Conservation (phyloP, 1,140 invertebrate genomes). For the Rhynchophorus ferrugineus region DNA sequence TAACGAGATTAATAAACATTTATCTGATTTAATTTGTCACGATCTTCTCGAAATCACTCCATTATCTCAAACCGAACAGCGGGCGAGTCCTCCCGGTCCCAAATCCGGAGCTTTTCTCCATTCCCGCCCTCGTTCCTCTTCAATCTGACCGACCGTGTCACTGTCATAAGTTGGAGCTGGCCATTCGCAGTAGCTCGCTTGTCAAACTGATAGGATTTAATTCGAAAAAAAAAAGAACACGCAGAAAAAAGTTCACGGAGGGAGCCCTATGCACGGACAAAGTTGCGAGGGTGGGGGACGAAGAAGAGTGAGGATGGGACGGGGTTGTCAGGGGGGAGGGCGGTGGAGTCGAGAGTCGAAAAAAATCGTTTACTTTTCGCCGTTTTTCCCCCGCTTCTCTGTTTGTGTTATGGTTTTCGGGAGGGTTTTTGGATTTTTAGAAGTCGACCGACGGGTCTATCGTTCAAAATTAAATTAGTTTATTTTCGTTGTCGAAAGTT, state of each 20-base stretch:
- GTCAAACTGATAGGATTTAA: slow-evolving; percentile 23
- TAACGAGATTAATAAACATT: too few species aligned
- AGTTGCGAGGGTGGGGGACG: too few species aligned
- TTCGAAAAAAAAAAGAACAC: slow-evolving; percentile 24
- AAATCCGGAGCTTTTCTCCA: not conserved
- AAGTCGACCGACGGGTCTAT: slow-evolving; percentile 12
- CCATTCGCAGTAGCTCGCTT: too few species aligned
- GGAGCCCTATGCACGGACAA: too few species aligned
- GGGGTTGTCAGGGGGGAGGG: too few species aligned
- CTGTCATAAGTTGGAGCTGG: slow-evolving; percentile 19
- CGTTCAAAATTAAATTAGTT: slow-evolving; percentile 19
- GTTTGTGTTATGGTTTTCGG: slow-evolving; percentile 22
- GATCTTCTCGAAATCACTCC: too few species aligned
- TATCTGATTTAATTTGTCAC: too few species aligned
- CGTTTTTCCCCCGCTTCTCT: slow-evolving; percentile 14
- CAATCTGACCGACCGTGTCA: too few species aligned
- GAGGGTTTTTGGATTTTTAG: slow-evolving; percentile 12
- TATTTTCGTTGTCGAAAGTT: slow-evolving; percentile 3
- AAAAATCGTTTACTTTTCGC: slow-evolving; percentile 18
- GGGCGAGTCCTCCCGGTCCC: too few species aligned
- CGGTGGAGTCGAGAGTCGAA: too few species aligned
- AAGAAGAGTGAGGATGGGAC: too few species aligned
- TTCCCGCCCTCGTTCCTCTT: not conserved
- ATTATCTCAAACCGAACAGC: too few species aligned
- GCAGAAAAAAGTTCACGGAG: slow-evolving; percentile 13